Conservation (phyloP, 2,797 vertebrate genomes). For the Gadopsis bispinosus region DNA sequence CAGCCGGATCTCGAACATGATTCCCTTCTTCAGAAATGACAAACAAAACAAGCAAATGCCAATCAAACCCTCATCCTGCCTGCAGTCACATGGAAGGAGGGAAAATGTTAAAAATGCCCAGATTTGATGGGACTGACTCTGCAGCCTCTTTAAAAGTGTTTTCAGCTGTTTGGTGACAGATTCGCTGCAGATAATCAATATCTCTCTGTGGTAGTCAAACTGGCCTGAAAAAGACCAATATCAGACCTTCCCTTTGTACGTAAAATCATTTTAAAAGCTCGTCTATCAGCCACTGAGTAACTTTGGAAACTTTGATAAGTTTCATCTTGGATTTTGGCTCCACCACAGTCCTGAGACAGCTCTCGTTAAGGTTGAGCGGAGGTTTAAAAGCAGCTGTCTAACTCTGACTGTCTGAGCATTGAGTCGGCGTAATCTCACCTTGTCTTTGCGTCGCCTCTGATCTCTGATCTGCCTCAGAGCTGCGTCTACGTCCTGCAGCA, state of each 20-base stretch:
- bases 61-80: not conserved
- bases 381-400: not conserved
- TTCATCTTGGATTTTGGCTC: too few relatives aligned
- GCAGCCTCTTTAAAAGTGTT: not conserved
- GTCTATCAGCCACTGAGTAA: too few relatives aligned
- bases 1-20: conserved; percentile 92
- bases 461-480: conserved; percentile 76
- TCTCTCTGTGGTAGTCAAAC: too few relatives aligned
- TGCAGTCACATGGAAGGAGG: too few relatives aligned
- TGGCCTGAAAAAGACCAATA: too few relatives aligned
- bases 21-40: conserved; percentile 81
- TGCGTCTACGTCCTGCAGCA: conserved; percentile 79
- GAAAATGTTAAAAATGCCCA: too few relatives aligned
- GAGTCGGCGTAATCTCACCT: conserved; percentile 74
- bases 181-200: not conserved
- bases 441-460: conserved; percentile 76
- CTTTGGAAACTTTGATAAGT: too few relatives aligned
- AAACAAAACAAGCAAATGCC: not conserved
- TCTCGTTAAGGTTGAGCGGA: not conserved
- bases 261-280: too few relatives aligned
- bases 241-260: not conserved
- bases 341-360: too few relatives aligned
- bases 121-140: too few relatives aligned
- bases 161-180: conserved; percentile 1
- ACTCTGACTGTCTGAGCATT: not conserved